Evolutionary conservation across 2,888 invertebrate genomes (phyloP), one percentile per base, ranked within the genome.

Genomic region (Synergus umbraculus): DNA sequence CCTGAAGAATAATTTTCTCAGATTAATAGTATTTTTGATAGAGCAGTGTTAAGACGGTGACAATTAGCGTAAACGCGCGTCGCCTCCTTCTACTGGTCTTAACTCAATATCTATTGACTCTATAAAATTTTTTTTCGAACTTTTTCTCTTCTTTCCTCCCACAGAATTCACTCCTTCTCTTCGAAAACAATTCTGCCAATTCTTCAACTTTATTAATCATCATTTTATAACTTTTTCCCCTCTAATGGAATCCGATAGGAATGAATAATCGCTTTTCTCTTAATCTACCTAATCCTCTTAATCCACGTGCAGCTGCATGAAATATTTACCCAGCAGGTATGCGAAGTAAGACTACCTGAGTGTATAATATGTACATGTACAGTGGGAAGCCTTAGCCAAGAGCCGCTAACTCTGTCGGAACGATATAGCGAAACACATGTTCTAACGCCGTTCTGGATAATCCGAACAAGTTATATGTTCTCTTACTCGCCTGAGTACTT

Each of bases 391-490:
- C 90, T 88, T 89, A 89, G 87, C 86, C 88, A 87, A 87, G 89
- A 89, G 89, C 90, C 88, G 89, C 86, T 87, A 90, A 89, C 90
- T 89, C 88, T 83, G 87, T 81, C 85, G 86, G 85, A 89, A 87
- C 90, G 89, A 91, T 91, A 90, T 90, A 90, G 89, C 89, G 90
- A 90, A 63, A 91, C 91, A 91, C 90, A 90, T 91, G 91, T 91
- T 91, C 88, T 88, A 84, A 87, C 89, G 87, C 88, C 85, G 85
- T 88, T 88, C 89, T 87, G 88, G 88, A 89, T 91, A 91, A 91
- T 91, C 90, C 90, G 86, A 88, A 89, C 88, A 84, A 86, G 86
- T 86, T 87, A 86, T 87, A 89, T 87, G 83, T 77, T 78, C 73
- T 37, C 73, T 37, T 54, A 73, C 37, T 63, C 60, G 22, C 65